Evolutionary conservation across 2,113 vertebrate species (phyloP).

Genomic region (Aviceda subcristata): DNA sequence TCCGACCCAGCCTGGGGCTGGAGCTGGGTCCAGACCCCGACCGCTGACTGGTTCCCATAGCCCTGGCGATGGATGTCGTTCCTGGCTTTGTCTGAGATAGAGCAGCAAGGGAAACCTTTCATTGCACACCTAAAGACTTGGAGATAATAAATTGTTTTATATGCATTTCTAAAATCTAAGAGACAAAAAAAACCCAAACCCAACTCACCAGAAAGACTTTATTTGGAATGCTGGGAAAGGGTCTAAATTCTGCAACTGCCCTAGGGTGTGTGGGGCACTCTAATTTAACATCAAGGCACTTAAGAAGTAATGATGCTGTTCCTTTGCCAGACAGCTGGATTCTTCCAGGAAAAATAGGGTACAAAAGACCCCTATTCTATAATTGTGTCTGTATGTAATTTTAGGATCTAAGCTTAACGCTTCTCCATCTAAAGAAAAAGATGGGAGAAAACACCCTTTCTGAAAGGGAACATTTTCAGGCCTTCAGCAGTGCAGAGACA

Average conservation of each 20-base stretch:
- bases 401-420: not conserved
- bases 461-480: not conserved
- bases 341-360: slow-evolving; percentile 12
- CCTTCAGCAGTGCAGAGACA: not conserved
- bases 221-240: not conserved
- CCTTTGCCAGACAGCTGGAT: not conserved
- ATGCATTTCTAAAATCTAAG: not conserved
- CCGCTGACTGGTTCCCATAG: not conserved
- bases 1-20: not conserved
- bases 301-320: not conserved
- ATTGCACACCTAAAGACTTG: not conserved
- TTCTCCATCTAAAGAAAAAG: not conserved
- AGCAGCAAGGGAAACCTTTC: not conserved
- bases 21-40: not conserved
- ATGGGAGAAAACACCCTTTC: not conserved
- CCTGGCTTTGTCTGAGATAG: not conserved
- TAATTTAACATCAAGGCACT: slow-evolving; percentile 20
- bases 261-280: not conserved
- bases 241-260: slow-evolving; percentile 25
- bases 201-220: not conserved
- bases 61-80: not conserved
- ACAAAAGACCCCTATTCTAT: slow-evolving; percentile 39
- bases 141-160: not conserved
- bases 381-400: not conserved
- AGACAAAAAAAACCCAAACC: not conserved